Conservation (phyloP, 1,140 invertebrate species). For the Paracyclopina nana region DNA sequence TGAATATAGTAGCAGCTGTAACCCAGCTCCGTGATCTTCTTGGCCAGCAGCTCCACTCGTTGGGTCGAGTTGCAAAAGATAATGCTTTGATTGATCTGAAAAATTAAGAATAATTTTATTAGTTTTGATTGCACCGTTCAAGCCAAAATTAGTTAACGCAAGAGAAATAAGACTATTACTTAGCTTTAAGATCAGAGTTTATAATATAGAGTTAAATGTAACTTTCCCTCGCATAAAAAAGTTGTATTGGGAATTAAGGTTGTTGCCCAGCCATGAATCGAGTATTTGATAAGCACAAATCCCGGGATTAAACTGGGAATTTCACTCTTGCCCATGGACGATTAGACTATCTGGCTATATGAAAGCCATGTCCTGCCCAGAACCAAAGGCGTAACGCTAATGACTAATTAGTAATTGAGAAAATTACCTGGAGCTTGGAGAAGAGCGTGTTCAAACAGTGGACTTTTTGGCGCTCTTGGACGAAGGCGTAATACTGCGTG, state of each 20-base stretch:
- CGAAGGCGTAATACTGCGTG: conserved; percentile 99
- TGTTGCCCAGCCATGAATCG: not conserved
- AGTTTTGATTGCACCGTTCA: no score
- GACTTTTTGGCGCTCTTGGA: conserved; percentile 98
- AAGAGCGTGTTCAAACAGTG: conserved; percentile 99
- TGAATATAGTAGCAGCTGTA: conserved; percentile 99
- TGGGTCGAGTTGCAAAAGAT: conserved; percentile 99
- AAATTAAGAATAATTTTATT: conserved; percentile 41
- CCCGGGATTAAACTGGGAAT: conserved; percentile 1
- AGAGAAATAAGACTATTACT: no score
- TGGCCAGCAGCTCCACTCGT: conserved; percentile 90
- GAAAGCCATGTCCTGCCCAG: not conserved
- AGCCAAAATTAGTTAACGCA: no score
- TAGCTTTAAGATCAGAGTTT: no score
- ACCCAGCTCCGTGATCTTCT: conserved; percentile 97
- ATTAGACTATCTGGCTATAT: not conserved
- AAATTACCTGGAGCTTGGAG: conserved; percentile 42
- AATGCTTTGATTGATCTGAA: conserved; percentile 99
- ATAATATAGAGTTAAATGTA: not conserved
- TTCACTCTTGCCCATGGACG: not conserved
- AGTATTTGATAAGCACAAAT: not conserved
- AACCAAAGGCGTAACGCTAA: not conserved
- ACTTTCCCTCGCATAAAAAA: no score
- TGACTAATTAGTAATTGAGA: not conserved
- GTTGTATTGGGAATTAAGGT: no score